Percentiles rank a stretch among this genome's conserved stretches.
Evolutionary conservation across 2,888 invertebrate species (phyloP).

Genomic region (Drosophila rubida): DNA sequence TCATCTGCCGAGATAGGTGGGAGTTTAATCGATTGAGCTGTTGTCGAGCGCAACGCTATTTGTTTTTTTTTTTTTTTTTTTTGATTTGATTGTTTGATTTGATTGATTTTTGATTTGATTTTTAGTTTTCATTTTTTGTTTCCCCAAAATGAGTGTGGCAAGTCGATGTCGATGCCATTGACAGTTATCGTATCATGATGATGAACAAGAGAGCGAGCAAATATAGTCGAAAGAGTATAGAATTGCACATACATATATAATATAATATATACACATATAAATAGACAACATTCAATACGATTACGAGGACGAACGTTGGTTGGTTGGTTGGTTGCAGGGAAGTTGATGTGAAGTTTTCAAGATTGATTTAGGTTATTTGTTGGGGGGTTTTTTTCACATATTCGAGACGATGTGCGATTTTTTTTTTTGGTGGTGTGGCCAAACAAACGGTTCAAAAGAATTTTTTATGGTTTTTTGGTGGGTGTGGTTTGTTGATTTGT

Average conservation of each 20-base stretch:
- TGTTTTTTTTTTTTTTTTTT: constrained; percentile 27
- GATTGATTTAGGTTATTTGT: constrained; percentile 21
- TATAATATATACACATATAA: constrained; percentile 34
- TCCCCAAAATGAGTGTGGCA: constrained; percentile 62
- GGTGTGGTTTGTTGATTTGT: constrained; percentile 67
- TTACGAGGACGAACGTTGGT: constrained; percentile 47
- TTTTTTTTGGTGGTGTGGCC: constrained; percentile 42
- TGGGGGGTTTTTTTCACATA: constrained; percentile 40
- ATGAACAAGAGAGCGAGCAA: constrained; percentile 61
- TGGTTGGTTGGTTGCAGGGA: constrained; percentile 43
- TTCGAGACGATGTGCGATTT: constrained; percentile 61
- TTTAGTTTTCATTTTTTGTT: constrained; percentile 39
- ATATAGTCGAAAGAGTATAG: constrained; percentile 61
- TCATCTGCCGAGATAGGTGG: constrained; percentile 85
- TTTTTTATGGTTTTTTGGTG: constrained; percentile 55
- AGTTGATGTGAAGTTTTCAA: constrained; percentile 32
- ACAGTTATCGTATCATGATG: constrained; percentile 58
- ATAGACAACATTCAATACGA: constrained; percentile 60
- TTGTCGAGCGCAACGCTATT: constrained; percentile 82
- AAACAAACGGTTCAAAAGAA: constrained; percentile 65
- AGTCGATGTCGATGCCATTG: constrained; percentile 51
- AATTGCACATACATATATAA: constrained; percentile 59
- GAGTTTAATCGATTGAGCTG: constrained; percentile 85
- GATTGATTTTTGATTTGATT: constrained; percentile 1
- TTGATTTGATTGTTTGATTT: constrained; percentile 17